Conservation (phyloP, 2,797 vertebrate genomes). For the Vultur gryphus region DNA sequence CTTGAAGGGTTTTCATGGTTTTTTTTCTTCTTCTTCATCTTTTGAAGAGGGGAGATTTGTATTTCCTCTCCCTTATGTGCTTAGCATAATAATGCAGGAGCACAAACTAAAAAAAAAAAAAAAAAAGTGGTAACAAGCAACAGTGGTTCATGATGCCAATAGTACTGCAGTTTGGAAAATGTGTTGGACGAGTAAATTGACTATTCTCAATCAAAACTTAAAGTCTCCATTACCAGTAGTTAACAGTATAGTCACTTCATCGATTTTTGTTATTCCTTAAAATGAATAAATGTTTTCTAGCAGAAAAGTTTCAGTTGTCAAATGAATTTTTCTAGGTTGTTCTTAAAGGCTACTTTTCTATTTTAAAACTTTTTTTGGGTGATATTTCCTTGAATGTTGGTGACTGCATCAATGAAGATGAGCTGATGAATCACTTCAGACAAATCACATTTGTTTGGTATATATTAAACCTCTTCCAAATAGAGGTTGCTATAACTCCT, state of each 20-base stretch:
- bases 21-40: neutral
- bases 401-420: neutral
- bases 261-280: neutral
- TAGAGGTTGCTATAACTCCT: neutral
- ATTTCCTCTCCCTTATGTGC: slow-evolving; percentile 27
- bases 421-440: neutral
- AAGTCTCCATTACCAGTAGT: neutral
- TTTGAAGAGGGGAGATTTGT: neutral
- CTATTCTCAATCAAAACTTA: neutral
- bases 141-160: neutral
- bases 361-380: neutral
- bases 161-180: neutral
- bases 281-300: neutral
- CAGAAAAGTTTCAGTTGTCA: neutral
- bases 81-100: slow-evolving; percentile 24
- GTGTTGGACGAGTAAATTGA: neutral
- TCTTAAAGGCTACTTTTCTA: neutral
- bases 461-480: neutral
- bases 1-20: neutral
- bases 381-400: neutral
- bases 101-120: neutral
- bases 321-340: neutral
- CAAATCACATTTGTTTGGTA: neutral
- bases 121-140: neutral
- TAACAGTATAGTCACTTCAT: neutral